Percentiles rank a stretch among this genome's conserved stretches.
Evolutionary conservation across 2,113 vertebrate species (phyloP).

Genomic region (Phrynosoma blainvillii): DNA sequence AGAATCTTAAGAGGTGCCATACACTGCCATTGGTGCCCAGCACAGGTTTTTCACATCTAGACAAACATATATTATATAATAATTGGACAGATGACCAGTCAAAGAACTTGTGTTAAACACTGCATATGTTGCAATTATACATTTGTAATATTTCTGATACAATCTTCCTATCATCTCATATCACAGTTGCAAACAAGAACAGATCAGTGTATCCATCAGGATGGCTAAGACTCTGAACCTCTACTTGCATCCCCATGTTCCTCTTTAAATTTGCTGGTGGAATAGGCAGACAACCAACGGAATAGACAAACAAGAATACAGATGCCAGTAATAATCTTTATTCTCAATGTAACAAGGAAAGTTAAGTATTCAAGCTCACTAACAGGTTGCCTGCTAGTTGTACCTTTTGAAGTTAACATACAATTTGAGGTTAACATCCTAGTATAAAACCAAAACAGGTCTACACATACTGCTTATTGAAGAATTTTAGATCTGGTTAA

Average conservation of each 20-base stretch:
- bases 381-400: not conserved
- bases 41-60: not conserved
- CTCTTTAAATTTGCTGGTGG: not conserved
- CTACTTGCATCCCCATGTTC: not conserved
- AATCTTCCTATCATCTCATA: not conserved
- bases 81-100: not conserved
- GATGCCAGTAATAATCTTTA: not conserved
- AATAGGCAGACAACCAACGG: too few species aligned
- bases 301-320: not conserved
- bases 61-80: not conserved
- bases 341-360: not conserved
- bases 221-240: not conserved
- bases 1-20: not conserved
- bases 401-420: not conserved
- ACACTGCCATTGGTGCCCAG: not conserved
- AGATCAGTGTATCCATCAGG: not conserved
- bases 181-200: not conserved
- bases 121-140: not conserved
- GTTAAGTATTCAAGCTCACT: not conserved
- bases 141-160: not conserved
- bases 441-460: not conserved
- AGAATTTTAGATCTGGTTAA: not conserved
- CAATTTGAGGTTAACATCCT: not conserved
- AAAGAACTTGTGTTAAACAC: not conserved
- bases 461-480: not conserved